Conservation (phyloP, 2,888 invertebrate genomes). For the Hirtodrosophila confusa region DNA sequence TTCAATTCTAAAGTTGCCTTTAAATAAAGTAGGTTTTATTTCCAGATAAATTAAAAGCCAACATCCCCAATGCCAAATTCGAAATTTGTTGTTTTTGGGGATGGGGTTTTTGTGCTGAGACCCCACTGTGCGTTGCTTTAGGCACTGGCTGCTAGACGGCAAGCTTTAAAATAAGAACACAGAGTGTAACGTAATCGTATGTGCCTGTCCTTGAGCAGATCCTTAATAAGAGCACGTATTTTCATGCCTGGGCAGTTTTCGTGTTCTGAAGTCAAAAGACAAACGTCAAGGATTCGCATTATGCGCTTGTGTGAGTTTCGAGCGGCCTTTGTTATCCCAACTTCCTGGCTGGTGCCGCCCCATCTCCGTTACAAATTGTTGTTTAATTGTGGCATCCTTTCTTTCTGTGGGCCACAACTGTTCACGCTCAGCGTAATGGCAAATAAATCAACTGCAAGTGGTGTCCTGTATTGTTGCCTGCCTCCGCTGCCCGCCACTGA, state of each 20-base stretch:
- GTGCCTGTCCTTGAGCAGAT: conserved; percentile 8
- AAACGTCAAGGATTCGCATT: conserved; percentile 29
- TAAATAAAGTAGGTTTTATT: too few relatives aligned
- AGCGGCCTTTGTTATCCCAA: conserved; percentile 3
- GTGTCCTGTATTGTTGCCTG: conserved; percentile 1
- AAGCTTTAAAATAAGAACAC: conserved; percentile 15
- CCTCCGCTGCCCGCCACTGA: conserved; percentile 8
- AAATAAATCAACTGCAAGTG: conserved; percentile 67
- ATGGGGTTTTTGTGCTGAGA: too few relatives aligned
- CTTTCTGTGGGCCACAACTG: conserved; percentile 23
- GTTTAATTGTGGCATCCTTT: conserved; percentile 65
- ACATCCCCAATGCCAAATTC: too few relatives aligned
- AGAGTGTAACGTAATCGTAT: conserved; percentile 5
- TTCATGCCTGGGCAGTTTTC: conserved; percentile 13
- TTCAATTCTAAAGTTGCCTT: too few relatives aligned
- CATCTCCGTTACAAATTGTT: conserved; percentile 33
- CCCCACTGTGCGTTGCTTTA: too few relatives aligned
- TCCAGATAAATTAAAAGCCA: too few relatives aligned
- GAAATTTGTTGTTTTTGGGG: too few relatives aligned
- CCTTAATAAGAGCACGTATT: conserved; percentile 29
- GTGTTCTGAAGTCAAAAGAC: conserved; percentile 13
- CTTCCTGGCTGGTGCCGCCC: background rate
- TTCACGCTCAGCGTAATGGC: conserved; percentile 53
- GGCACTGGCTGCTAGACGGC: too few relatives aligned
- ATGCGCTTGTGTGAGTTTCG: conserved; percentile 42